These are phyloP conservation scores for Oreocharis arfaki DNA, from an alignment of 2,113 vertebrate species.

Conservation along the genomic window DNA sequence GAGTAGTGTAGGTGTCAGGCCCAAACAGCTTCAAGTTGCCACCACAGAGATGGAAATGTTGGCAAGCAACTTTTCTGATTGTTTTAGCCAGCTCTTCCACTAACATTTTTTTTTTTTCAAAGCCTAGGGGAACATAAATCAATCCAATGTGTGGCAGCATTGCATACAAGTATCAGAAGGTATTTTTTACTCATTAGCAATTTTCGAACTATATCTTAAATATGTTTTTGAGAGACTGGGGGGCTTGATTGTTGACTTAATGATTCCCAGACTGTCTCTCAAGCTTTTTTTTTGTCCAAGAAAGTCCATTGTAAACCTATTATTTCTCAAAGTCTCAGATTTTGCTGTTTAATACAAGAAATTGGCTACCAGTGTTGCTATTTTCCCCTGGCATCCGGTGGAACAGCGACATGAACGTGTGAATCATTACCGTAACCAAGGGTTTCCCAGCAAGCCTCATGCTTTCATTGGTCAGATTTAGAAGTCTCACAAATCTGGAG, in stretches of 20 bases:
- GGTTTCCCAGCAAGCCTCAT: conserved; percentile 47
- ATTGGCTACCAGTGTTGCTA: background rate
- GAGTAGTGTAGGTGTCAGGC: background rate
- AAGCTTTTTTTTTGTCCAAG: background rate
- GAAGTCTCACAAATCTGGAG: conserved; percentile 48
- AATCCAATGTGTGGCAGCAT: background rate
- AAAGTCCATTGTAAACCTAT: background rate
- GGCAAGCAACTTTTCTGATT: background rate
- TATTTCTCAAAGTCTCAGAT: background rate
- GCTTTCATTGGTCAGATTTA: conserved; percentile 47
- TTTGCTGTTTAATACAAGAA: background rate
- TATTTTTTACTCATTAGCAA: background rate
- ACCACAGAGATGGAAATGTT: background rate
- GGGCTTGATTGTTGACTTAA: background rate
- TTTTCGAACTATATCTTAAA: background rate
- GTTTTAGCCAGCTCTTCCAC: background rate
- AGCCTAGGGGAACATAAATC: background rate
- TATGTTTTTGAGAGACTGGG: background rate
- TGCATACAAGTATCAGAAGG: background rate
- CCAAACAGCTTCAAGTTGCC: background rate
- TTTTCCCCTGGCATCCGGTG: background rate
- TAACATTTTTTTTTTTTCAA: background rate
- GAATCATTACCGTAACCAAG: conserved; percentile 23
- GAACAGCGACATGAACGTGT: background rate
- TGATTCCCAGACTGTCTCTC: background rate